Evolutionary conservation across 92 coral and sea anemone genomes (phyloP).

Genomic region (Epizoanthus illoricatus): DNA sequence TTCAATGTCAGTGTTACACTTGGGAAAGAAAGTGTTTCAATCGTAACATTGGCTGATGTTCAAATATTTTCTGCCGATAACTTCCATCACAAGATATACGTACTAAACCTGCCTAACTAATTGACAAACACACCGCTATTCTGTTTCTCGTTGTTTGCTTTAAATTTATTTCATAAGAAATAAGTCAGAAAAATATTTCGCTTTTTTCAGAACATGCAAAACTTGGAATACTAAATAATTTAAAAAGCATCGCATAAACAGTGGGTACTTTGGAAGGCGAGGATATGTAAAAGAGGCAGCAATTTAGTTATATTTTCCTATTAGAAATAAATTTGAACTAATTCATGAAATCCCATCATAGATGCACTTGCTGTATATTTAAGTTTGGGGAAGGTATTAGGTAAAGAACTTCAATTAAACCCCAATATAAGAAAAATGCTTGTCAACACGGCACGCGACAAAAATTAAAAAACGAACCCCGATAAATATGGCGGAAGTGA

Average conservation of each 20-base stretch:
- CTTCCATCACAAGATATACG: not conserved
- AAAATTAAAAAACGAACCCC: not conserved
- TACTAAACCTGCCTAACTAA: not conserved
- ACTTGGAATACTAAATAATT: constrained; percentile 35
- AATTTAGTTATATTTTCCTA: constrained; percentile 32
- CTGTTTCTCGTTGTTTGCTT: not conserved
- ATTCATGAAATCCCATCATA: constrained; percentile 24
- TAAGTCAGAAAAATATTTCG: not conserved
- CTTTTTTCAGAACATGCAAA: constrained; percentile 30
- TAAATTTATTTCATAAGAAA: not conserved
- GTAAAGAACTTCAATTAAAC: constrained; percentile 34
- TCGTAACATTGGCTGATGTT: constrained; percentile 14
- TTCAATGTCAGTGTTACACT: constrained; percentile 13
- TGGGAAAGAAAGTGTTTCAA: constrained; percentile 1
- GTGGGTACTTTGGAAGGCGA: not conserved
- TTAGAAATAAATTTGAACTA: constrained; percentile 42
- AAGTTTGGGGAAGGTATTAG: constrained; percentile 28
- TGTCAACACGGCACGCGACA: constrained; percentile 38
- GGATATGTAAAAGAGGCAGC: constrained; percentile 30
- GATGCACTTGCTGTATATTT: constrained; percentile 33
- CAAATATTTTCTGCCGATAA: constrained; percentile 5
- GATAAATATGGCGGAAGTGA: constrained; percentile 19
- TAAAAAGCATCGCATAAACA: constrained; percentile 31
- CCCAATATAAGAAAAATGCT: constrained; percentile 22
- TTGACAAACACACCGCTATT: not conserved